Evolutionary conservation across 2,797 vertebrate species (phyloP).

Genomic region (Columba guinea): DNA sequence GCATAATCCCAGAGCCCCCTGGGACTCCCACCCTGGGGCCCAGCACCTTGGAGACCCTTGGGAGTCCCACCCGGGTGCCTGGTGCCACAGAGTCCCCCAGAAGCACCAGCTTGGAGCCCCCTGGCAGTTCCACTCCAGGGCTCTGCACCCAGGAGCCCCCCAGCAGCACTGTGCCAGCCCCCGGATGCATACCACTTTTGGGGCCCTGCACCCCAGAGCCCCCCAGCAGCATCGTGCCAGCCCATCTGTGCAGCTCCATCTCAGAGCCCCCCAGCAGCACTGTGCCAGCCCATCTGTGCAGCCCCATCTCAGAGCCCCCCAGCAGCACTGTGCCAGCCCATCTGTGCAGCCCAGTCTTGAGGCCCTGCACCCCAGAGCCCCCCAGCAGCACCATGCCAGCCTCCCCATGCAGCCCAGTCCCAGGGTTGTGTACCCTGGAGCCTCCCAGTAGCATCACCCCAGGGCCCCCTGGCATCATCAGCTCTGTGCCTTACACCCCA

Average conservation of each 20-base stretch:
- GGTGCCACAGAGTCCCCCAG: background rate
- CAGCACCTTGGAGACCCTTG: background rate
- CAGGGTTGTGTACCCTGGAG: rapidly evolving
- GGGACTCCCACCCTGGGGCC: no score
- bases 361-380: background rate
- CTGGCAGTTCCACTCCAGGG: background rate
- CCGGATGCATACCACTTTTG: no score
- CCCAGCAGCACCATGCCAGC: rapidly evolving
- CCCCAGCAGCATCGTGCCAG: no score
- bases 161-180: rapidly evolving
- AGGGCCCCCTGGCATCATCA: rapidly evolving
- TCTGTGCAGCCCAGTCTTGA: rapidly evolving
- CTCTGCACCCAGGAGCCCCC: background rate
- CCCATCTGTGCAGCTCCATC: background rate
- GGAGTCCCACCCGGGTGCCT: no score
- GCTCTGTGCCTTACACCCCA: background rate
- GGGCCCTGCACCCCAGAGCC: background rate
- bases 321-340: rapidly evolving
- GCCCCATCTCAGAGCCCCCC: rapidly evolving
- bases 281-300: rapidly evolving
- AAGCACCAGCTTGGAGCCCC: background rate
- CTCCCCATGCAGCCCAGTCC: background rate
- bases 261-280: rapidly evolving
- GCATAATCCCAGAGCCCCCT: background rate
- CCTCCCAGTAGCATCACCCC: background rate